phyloP scores from a whole-genome alignment of 1,140 invertebrate genomes.

The Lucilia cuprina region DNA sequence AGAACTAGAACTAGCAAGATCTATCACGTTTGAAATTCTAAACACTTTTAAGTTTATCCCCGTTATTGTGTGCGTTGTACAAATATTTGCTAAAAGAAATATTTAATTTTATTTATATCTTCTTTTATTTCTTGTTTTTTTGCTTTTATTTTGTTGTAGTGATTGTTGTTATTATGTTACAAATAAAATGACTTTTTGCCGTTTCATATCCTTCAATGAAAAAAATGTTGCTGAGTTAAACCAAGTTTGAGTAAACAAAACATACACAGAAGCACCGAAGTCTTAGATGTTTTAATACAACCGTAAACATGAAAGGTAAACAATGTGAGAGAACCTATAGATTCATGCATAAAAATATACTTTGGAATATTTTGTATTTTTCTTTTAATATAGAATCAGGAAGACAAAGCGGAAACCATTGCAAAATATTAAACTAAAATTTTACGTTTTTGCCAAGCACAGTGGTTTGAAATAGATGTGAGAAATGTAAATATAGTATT shows the following conservation, averaged over 20 bases:
- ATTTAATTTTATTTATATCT: conserved; percentile 32
- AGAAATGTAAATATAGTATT: no score
- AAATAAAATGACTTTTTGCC: not conserved
- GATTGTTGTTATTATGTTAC: not conserved
- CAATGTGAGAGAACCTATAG: not conserved
- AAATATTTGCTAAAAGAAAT: conserved; percentile 21
- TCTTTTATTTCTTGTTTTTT: not conserved
- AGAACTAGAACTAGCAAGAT: no score
- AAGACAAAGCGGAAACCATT: not conserved
- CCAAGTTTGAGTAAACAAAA: not conserved
- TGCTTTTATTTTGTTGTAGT: not conserved
- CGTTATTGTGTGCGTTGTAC: not conserved
- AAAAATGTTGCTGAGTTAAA: not conserved
- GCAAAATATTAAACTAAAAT: not conserved
- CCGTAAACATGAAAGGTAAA: not conserved
- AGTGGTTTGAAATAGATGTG: not conserved
- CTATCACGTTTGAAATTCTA: no score
- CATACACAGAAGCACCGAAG: not conserved
- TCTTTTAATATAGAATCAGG: not conserved
- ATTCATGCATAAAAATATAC: no score
- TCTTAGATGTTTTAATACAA: not conserved
- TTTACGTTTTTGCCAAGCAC: not conserved
- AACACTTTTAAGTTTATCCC: no score
- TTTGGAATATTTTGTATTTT: no score
- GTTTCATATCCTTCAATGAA: not conserved